Base-by-base conservation (phyloP, 2,888 invertebrate species). In the Glaucopsyche alexis region DNA sequence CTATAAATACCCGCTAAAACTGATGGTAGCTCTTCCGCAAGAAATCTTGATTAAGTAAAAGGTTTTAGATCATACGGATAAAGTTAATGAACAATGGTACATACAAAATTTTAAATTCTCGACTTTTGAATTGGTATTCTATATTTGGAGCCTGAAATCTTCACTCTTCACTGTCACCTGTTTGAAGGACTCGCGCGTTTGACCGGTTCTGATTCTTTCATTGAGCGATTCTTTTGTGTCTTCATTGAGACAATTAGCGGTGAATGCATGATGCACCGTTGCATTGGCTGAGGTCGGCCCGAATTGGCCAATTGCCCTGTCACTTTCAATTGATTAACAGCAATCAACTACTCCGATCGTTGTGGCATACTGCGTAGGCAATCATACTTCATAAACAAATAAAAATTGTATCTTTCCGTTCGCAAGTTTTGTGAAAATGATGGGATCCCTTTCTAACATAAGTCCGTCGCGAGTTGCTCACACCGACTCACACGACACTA, bases 281-380 rank as follows among this genome's bases (percentile, higher is more conserved):
- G 55, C 38, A 7, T 71, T 71, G 16, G 66, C 81, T 40, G 81
- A 81, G 81, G 82, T 77, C 84, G 80, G 77, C 74, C 79, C 80
- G 81, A 86, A 86, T 87, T 85, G 86, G 78, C 80, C 87, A 88
- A 89, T 89, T 87, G 85, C 80, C 79, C 78, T 82, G 84, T 85
- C 84, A 82, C 79, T 77, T 76, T 75, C 87, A 89, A 88, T 89
- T 88, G 86, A 82, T 80, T 80, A 79, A 80, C 38, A 84, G 81
- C 83, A 74, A 77, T 78, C 80, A 76, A 78, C 9, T 47, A 13
- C 47, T 29, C 69, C 47, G 19, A 66, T 60, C 4, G 14, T 60
- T 60, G 29, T 11, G 60, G 6, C 29, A 14, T 60, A 38, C 55
- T 38, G 60, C 29, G 29, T 60, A 13, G 60, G 60, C 60, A 60